Evolutionary conservation across 1,140 invertebrate genomes (phyloP), one percentile per base, ranked within the genome.

Genomic region (Drosophila rhopaloa): DNA sequence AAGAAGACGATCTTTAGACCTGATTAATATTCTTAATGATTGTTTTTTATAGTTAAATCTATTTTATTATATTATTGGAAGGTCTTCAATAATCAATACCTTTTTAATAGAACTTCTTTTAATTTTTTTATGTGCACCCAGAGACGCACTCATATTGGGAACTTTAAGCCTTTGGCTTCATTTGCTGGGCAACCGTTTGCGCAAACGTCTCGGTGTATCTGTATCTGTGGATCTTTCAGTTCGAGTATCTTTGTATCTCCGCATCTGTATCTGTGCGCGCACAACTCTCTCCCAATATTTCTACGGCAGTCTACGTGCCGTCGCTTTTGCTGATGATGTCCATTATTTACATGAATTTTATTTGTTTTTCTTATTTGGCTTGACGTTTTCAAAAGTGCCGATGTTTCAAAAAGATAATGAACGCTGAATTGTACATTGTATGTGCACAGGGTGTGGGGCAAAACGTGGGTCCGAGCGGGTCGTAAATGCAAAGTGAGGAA

Each of bases 311-410:
- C 84, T 78, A 86, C 82, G 74, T 89, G 81, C 80, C 68, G 68
- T 79, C 61, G 72, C 74, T 76, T 68, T 76, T 86, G 83, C 82
- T 88, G 82, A 88, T 88, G 82, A 88, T 86, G 84, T 89, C 84
- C 84, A 89, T 89, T 89, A 89, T 89, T 89, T 89, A 90, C 84
- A 89, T 90, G 80, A 72, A 89, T 90, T 89, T 90, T 89, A 89
- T 89, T 89, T 89, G 85, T 84, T 89, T 89, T 89, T 84, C 85
- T 89, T 89, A 89, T 89, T 89, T 89, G 85, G 81, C 77, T 88
- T 90, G 81, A 78, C 85, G 80, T 89, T 90, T 77, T 89, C 84
- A 89, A 89, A 89, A 89, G 84, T 89, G 84, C 84, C 84, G 84
- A 89, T 89, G 84, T 89, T 90, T 89, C 85, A 75, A 83, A 83